These are phyloP conservation scores for Andricus quercusramuli DNA, from an alignment of 2,888 invertebrate genomes.

Conservation along the genomic window DNA sequence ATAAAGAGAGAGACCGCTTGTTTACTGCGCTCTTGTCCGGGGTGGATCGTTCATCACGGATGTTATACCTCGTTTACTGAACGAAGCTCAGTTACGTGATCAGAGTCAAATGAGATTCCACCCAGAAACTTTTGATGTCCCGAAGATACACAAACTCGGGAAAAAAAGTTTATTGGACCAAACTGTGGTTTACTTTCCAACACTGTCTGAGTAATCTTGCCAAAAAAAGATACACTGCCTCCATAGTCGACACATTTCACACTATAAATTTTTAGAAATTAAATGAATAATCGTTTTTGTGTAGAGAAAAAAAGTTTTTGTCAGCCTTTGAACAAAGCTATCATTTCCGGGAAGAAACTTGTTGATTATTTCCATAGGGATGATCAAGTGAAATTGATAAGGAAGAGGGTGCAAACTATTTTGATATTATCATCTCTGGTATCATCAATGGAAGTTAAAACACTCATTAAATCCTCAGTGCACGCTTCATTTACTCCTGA, in stretches of 20 bases:
- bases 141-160: conserved; percentile 4
- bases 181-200: conserved; percentile 7
- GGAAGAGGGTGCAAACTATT: neutral
- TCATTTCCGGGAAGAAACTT: too few species aligned
- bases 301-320: neutral
- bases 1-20: conserved; percentile 11
- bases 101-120: conserved; percentile 37
- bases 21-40: conserved; percentile 19
- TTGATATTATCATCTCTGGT: neutral
- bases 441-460: conserved; percentile 11
- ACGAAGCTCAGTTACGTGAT: conserved; percentile 40
- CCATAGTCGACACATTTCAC: neutral
- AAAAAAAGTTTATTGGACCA: conserved; percentile 2
- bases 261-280: neutral
- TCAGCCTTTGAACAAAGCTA: too few species aligned
- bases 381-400: neutral
- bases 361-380: neutral
- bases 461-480: conserved; percentile 18
- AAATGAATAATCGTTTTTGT: neutral
- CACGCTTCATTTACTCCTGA: conserved; percentile 27
- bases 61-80: conserved; percentile 32
- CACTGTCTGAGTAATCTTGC: neutral
- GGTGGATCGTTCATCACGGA: conserved; percentile 29
- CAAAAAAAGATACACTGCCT: neutral
- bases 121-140: conserved; percentile 30